Percentiles rank a stretch among this genome's conserved stretches.
phyloP scores from a whole-genome alignment of 2,113 vertebrate species.

The Tiliqua scincoides region DNA sequence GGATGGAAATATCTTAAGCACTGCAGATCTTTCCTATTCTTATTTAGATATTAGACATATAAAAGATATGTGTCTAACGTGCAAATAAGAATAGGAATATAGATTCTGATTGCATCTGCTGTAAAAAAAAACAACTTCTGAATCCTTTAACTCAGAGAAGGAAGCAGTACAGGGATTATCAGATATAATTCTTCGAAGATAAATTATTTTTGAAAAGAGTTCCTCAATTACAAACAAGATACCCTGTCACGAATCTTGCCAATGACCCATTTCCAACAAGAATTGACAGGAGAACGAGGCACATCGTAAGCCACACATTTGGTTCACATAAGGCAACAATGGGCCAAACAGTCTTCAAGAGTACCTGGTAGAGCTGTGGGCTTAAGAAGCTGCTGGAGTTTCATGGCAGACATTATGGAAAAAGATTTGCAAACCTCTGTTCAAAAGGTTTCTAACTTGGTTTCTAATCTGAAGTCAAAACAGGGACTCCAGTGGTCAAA shows the following conservation, averaged over 20 bases:
- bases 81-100: too few species aligned
- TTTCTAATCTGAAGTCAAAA: too few species aligned
- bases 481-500: background rate
- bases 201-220: background rate
- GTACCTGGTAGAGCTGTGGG: background rate
- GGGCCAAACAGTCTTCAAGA: background rate
- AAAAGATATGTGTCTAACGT: too few species aligned
- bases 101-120: too few species aligned
- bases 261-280: background rate
- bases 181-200: background rate
- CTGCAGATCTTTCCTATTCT: too few species aligned
- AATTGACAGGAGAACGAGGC: background rate
- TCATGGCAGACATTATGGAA: background rate
- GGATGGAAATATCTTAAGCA: too few species aligned
- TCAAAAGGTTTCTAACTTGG: background rate
- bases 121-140: background rate
- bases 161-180: background rate
- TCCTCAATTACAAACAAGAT: background rate
- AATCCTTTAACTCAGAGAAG: background rate
- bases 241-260: background rate
- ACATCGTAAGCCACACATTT: background rate
- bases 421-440: background rate
- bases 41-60: too few species aligned
- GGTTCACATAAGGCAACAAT: background rate
- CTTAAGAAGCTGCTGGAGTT: background rate